Evolutionary conservation across 2,113 vertebrate species (phyloP).

Genomic region (Typhlomys cinereus): DNA sequence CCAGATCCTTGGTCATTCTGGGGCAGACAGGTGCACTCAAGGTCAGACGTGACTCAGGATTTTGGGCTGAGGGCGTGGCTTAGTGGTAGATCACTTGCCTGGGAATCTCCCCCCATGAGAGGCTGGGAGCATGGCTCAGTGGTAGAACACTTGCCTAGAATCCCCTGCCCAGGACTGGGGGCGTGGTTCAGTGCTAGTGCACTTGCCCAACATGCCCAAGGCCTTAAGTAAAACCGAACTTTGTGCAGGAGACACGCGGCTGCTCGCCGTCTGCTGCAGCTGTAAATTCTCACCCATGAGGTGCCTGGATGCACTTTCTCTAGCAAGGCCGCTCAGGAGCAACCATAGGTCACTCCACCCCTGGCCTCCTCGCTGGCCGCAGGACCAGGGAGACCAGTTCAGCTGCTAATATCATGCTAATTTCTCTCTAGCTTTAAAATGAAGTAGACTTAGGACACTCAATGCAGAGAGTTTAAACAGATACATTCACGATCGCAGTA

Average conservation of each 20-base stretch:
- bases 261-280: neutral
- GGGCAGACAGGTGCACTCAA: neutral
- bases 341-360: neutral
- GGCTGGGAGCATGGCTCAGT: neutral
- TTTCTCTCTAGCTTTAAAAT: conserved; percentile 42
- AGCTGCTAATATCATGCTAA: conserved; percentile 23
- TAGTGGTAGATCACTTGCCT: neutral
- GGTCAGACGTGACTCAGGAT: neutral
- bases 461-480: conserved; percentile 2
- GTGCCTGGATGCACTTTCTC: too few species aligned
- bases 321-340: neutral
- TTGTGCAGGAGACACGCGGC: neutral
- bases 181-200: neutral
- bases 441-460: neutral
- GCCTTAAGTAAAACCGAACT: neutral
- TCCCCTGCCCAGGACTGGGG: neutral
- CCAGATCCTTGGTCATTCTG: neutral
- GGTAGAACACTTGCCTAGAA: neutral
- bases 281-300: neutral
- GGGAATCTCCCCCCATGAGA: neutral
- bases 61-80: neutral
- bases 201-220: neutral
- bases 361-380: too few species aligned
- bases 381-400: too few species aligned
- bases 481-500: neutral